Evolutionary conservation across 2,797 vertebrate species (phyloP).

Genomic region (Neomorphus geoffroyi): DNA sequence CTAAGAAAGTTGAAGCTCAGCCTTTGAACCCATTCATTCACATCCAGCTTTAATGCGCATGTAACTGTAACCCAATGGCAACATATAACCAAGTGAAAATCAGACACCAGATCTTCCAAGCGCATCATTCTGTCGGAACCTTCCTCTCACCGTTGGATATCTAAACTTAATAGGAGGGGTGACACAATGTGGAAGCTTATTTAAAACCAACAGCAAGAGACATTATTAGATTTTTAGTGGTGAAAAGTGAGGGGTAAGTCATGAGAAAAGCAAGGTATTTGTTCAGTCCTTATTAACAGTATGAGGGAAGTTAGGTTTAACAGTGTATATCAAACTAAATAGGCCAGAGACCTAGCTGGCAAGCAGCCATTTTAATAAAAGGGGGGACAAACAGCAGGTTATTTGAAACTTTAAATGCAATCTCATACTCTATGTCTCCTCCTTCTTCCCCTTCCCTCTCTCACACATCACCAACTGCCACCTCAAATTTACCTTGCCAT

Average conservation of each 20-base stretch:
- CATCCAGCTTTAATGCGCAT: not conserved
- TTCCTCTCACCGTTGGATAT: not conserved
- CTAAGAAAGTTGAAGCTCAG: not conserved
- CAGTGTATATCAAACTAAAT: conserved; percentile 74
- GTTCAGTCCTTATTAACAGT: conserved; percentile 18
- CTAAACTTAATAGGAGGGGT: conserved; percentile 75
- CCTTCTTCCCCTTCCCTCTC: not conserved
- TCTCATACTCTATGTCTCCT: not conserved
- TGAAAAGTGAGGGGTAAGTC: too few relatives aligned
- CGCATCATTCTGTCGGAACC: not conserved
- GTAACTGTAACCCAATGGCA: not conserved
- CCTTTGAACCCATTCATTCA: not conserved
- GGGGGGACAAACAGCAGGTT: conserved; percentile 65
- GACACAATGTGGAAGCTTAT: conserved; percentile 75
- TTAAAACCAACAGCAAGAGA: conserved; percentile 57
- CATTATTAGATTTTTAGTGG: conserved; percentile 47
- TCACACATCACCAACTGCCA: conserved; percentile 32
- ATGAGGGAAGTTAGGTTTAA: conserved; percentile 72
- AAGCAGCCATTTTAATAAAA: conserved; percentile 52
- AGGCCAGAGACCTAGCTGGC: conserved; percentile 45
- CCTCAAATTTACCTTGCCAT: conserved; percentile 75
- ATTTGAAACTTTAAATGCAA: conserved; percentile 48
- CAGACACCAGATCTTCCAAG: not conserved
- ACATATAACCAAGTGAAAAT: not conserved
- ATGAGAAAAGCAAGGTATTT: conserved; percentile 40